Conservation (phyloP, 2,888 invertebrate species). For the Chironomus riparius region DNA sequence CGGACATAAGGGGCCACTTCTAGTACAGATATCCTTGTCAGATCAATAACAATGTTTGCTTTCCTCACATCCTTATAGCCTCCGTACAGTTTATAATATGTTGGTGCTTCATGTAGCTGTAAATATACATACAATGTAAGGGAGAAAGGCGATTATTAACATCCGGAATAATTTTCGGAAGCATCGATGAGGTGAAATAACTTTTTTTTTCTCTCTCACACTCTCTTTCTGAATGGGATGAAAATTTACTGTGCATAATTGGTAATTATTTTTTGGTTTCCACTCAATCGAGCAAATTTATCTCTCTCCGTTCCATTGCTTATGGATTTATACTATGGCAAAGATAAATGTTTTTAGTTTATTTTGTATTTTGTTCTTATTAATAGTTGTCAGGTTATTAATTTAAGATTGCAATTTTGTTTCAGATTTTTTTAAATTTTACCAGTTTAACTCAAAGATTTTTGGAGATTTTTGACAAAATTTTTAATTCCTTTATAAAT, state of each 20-base stretch:
- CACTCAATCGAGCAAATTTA: slow-evolving; percentile 18
- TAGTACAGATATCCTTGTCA: neutral
- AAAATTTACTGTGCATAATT: slow-evolving; percentile 22
- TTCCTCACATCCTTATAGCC: neutral
- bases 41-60: slow-evolving; percentile 8
- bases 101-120: neutral
- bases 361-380: too few species aligned
- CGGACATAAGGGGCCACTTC: neutral
- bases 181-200: neutral
- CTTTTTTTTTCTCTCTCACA: neutral
- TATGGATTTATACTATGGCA: too few species aligned
- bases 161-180: slow-evolving; percentile 5
- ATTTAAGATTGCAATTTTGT: too few species aligned
- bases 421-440: too few species aligned
- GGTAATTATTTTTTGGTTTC: slow-evolving; percentile 23
- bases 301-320: neutral
- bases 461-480: too few species aligned
- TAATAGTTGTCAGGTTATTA: too few species aligned
- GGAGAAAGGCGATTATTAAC: neutral
- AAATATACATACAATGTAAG: neutral
- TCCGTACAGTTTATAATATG: neutral
- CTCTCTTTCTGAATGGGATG: neutral
- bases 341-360: too few species aligned
- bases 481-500: too few species aligned
- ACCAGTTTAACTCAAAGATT: too few species aligned